Conservation (phyloP, 2,888 invertebrate species). For the Dryadula phaetusa region DNA sequence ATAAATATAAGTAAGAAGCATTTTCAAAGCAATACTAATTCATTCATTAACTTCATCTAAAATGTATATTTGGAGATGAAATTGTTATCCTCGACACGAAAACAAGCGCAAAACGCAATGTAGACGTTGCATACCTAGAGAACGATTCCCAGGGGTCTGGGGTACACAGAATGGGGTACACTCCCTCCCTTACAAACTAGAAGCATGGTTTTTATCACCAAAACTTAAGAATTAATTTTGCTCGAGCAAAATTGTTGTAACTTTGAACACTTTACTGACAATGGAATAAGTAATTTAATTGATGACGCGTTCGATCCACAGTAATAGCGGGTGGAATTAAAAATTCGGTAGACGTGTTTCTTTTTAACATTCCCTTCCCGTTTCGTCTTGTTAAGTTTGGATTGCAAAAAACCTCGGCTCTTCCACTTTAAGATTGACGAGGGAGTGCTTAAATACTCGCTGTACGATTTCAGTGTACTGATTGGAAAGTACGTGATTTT, state of each 20-base stretch:
- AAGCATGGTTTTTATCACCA: conserved; percentile 36
- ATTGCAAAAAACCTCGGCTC: conserved; percentile 22
- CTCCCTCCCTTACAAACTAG: conserved; percentile 49
- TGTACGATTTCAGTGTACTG: conserved; percentile 21
- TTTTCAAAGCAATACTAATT: conserved; percentile 5
- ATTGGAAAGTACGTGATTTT: conserved; percentile 7
- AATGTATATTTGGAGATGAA: conserved; percentile 47
- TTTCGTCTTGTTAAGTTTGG: conserved; percentile 35
- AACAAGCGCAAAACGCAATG: conserved; percentile 67
- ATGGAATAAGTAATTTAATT: conserved; percentile 80
- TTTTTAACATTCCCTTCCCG: conserved; percentile 39
- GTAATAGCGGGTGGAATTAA: conserved; percentile 67
- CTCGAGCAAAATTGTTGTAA: conserved; percentile 13
- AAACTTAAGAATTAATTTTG: conserved; percentile 38
- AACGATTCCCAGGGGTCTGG: conserved; percentile 61
- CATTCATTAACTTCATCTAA: conserved; percentile 44
- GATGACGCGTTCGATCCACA: conserved; percentile 80
- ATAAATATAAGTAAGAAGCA: neutral
- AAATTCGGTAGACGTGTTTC: conserved; percentile 47
- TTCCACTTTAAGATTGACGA: conserved; percentile 26
- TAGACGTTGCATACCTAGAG: conserved; percentile 61
- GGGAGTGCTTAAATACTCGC: conserved; percentile 19
- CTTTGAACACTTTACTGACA: conserved; percentile 59
- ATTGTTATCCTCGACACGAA: conserved; percentile 53
- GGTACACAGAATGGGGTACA: conserved; percentile 61